These are phyloP conservation scores for Cotesia vestalis DNA, from an alignment of 1,140 invertebrate species.

Conservation along the genomic window DNA sequence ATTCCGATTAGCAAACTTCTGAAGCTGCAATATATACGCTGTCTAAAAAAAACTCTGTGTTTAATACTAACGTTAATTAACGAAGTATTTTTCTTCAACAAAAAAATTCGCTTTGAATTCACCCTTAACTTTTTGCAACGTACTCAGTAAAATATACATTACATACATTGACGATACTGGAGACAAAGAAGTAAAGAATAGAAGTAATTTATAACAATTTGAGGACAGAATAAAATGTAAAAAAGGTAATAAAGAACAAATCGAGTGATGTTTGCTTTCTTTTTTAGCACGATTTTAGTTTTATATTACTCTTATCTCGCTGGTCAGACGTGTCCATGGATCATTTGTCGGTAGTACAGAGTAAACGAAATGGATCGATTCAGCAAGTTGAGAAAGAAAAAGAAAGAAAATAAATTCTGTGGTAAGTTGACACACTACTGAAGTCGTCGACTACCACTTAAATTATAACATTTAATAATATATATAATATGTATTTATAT, in stretches of 20 bases:
- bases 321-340: slow-evolving; percentile 3
- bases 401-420: not conserved
- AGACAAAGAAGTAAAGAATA: not conserved
- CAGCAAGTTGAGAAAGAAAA: not conserved
- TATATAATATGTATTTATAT: not conserved
- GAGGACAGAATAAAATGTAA: not conserved
- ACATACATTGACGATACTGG: not conserved
- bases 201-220: too few relatives aligned
- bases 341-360: not conserved
- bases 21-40: too few relatives aligned
- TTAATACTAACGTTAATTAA: too few relatives aligned
- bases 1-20: too few relatives aligned
- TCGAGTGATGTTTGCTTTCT: not conserved
- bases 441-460: too few relatives aligned
- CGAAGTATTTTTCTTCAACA: too few relatives aligned
- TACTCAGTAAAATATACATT: not conserved
- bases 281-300: not conserved
- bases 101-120: too few relatives aligned
- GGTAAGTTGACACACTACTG: too few relatives aligned
- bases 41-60: too few relatives aligned
- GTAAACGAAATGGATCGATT: not conserved
- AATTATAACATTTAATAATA: not conserved
- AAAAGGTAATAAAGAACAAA: not conserved
- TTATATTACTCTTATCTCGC: slow-evolving; percentile 9
- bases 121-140: too few relatives aligned